Base-by-base conservation (phyloP, 2,888 invertebrate species). In the Drosophila paranaensis region DNA sequence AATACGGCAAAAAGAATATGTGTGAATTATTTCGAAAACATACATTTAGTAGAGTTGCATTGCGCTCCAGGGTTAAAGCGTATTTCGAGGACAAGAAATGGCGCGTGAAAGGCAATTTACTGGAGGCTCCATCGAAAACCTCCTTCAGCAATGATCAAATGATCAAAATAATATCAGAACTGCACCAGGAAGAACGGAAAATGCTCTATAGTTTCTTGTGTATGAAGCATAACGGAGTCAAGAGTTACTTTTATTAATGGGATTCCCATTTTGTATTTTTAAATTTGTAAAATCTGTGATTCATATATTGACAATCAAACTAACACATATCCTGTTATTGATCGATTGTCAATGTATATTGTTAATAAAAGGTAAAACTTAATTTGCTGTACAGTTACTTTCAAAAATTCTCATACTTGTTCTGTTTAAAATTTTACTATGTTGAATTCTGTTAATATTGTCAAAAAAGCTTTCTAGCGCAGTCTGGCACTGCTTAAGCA, bases 1-100 rank as follows among this genome's bases (percentile, higher is more conserved):
- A 82, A 55, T 89, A 77, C 33, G 84, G 88, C 2, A 89, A 89
- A n/a, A 85, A 82, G 66, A 88, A 84, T 45, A 55, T 88, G 67
- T 74, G 63, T 27, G 84, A 84, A 35, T 54, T 84, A 43, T 88
- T 88, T 42, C 69, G 85, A 6, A 85, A 77, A 6, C 77, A 79
- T 1, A 56, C 79, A 0, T 88, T 71, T 30, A 82, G 82, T 10
- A 89, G 84, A 0, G 35, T 64, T 11, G 70, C 51, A 3, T 33
- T 84, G 16, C 70, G 86, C 2, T 62, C 65, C 8, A 68, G 57
- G 40, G 88, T 89, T 1, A 89, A 85, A 51, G 64, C 70, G 3
- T 60, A 77, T 53, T 84, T 89, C 13, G 13, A 51, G 5, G 68
- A 67, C 8, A 39, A 73, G 6, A 89, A 85, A 35, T 84, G 80